phyloP scores from a whole-genome alignment of 1,140 invertebrate species.

The Diachasma alloeum region DNA sequence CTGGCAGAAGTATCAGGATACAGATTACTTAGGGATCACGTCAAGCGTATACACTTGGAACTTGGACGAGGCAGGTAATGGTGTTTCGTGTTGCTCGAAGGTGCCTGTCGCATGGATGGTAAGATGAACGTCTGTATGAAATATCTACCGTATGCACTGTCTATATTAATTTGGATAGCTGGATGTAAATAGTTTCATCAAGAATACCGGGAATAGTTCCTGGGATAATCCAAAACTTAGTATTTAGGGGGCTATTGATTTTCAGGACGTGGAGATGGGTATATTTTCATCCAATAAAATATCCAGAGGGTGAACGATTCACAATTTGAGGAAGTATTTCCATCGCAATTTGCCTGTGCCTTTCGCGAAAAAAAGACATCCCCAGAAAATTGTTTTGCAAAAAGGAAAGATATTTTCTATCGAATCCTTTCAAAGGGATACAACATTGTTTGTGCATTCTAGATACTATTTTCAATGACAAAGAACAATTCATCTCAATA shows the following conservation, averaged over 20 bases:
- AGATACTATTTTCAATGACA: neutral
- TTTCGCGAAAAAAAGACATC: no score
- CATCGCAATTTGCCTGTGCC: neutral
- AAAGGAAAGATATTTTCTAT: no score
- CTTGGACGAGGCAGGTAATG: constrained; percentile 16
- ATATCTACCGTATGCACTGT: neutral
- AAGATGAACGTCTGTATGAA: neutral
- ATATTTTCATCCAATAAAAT: neutral
- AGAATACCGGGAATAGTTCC: neutral
- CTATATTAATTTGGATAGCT: neutral
- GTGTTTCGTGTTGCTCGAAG: constrained; percentile 13
- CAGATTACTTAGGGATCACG: constrained; percentile 19
- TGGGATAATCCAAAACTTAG: neutral
- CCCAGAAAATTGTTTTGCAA: no score
- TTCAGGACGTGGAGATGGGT: neutral
- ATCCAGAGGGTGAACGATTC: neutral
- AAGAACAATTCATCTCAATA: neutral
- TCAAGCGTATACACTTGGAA: constrained; percentile 5
- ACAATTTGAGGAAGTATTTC: neutral
- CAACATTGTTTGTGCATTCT: no score
- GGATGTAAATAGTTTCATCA: neutral
- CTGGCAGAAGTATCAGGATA: constrained; percentile 4
- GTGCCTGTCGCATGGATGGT: neutral
- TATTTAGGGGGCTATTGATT: neutral
- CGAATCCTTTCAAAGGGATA: no score